Percentiles rank a stretch among this genome's conserved stretches.
Conservation (phyloP, 23 tunicate species). For the Trididemnum nubilum region DNA sequence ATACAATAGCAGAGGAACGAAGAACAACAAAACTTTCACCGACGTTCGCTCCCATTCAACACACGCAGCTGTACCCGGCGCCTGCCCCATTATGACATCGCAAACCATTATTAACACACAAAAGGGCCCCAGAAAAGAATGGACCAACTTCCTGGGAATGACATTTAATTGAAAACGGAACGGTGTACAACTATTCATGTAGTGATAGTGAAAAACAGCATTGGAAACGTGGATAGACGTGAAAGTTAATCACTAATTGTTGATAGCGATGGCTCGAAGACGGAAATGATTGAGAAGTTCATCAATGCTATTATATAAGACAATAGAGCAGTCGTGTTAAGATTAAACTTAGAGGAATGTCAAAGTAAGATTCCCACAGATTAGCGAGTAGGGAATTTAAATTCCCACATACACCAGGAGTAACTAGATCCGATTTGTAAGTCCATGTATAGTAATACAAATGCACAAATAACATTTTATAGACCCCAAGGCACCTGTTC, state of each 20-base stretch:
- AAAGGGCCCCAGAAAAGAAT: no score
- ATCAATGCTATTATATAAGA: background rate
- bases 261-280: background rate
- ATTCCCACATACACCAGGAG: background rate
- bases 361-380: constrained; percentile 18
- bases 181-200: no score
- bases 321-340: no score
- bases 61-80: constrained; percentile 28
- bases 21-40: no score
- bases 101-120: background rate
- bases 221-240: background rate
- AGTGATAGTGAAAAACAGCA: background rate
- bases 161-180: no score
- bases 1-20: no score
- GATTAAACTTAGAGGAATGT: background rate
- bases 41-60: no score
- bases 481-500: constrained; percentile 29
- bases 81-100: constrained; percentile 4
- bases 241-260: background rate
- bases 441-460: background rate
- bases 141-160: no score
- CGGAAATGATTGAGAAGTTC: background rate
- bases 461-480: background rate
- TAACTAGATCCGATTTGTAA: background rate
- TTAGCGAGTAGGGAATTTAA: background rate